Conservation (phyloP, 2,797 vertebrate genomes). For the Poeciliopsis turneri region DNA sequence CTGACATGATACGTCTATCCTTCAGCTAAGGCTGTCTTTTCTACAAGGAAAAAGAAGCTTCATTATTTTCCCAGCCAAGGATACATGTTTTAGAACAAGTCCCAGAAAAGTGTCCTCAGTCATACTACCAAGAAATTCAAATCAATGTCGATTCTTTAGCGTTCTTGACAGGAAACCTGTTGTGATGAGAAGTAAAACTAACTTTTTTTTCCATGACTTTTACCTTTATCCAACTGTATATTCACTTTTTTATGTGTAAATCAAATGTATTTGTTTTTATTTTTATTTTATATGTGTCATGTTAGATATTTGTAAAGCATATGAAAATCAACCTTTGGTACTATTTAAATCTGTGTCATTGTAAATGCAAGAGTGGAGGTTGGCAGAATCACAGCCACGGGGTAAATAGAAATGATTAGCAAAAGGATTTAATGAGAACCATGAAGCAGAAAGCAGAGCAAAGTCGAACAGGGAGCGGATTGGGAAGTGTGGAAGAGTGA, state of each 20-base stretch:
- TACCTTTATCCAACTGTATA: neutral
- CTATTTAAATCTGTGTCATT: neutral
- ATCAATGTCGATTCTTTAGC: slow-evolving; percentile 22
- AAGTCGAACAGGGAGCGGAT: neutral
- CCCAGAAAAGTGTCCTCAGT: slow-evolving; percentile 15
- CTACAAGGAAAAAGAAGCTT: slow-evolving; percentile 20
- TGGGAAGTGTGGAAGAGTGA: neutral
- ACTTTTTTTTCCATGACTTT: neutral
- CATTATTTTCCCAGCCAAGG: slow-evolving; percentile 18
- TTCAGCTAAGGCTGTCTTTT: slow-evolving; percentile 30
- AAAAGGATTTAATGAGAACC: neutral
- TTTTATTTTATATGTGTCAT: neutral
- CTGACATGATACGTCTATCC: slow-evolving; percentile 56
- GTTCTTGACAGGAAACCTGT: neutral
- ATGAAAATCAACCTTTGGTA: neutral
- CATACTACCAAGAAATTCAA: slow-evolving; percentile 11
- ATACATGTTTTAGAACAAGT: slow-evolving; percentile 22
- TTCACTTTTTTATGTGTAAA: neutral
- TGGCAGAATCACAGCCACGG: neutral
- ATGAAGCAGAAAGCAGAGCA: neutral
- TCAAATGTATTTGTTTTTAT: neutral
- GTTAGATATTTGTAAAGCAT: neutral
- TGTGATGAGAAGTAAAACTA: slow-evolving; percentile 1
- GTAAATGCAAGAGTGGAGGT: neutral
- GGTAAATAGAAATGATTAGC: neutral